phyloP scores from a whole-genome alignment of 2,797 vertebrate genomes.

The Hirundo rustica region DNA sequence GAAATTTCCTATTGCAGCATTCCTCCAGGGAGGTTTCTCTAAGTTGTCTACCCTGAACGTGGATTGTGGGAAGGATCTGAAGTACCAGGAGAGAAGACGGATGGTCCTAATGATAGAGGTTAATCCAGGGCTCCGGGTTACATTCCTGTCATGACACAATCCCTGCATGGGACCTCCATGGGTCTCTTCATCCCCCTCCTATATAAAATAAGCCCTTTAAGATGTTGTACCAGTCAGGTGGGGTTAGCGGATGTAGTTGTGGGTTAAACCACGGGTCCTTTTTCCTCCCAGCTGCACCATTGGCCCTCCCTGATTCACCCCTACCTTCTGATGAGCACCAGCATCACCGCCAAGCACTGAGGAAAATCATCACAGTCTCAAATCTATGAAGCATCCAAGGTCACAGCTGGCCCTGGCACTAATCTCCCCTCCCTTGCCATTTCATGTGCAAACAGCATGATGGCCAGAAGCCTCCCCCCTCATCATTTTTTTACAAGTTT shows the following conservation, averaged over 20 bases:
- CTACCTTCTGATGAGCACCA: neutral
- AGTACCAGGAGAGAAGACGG: neutral
- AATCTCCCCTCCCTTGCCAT: neutral
- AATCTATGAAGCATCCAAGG: neutral
- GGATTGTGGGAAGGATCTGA: neutral
- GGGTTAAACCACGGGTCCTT: rapidly evolving
- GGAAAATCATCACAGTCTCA: neutral
- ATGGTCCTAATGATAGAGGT: neutral
- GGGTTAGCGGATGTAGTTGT: neutral
- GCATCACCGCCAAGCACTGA: neutral
- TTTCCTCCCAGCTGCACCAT: rapidly evolving
- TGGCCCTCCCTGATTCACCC: neutral
- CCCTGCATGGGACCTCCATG: neutral
- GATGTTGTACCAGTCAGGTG: neutral
- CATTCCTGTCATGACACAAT: slow-evolving; percentile 5
- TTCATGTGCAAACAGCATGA: slow-evolving; percentile 2
- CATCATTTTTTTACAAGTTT: slow-evolving; percentile 34
- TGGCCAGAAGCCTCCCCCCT: slow-evolving; percentile 25
- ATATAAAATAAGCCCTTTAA: neutral
- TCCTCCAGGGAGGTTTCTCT: neutral
- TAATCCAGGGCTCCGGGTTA: neutral
- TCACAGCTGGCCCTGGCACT: slow-evolving; percentile 3
- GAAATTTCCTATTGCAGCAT: rapidly evolving
- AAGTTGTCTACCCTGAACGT: neutral
- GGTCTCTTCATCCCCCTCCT: neutral